A percentile compares a stretch with the other conserved stretches of the same genome.
Evolutionary conservation across 2,113 vertebrate species (phyloP).

Genomic region (Grus americana): DNA sequence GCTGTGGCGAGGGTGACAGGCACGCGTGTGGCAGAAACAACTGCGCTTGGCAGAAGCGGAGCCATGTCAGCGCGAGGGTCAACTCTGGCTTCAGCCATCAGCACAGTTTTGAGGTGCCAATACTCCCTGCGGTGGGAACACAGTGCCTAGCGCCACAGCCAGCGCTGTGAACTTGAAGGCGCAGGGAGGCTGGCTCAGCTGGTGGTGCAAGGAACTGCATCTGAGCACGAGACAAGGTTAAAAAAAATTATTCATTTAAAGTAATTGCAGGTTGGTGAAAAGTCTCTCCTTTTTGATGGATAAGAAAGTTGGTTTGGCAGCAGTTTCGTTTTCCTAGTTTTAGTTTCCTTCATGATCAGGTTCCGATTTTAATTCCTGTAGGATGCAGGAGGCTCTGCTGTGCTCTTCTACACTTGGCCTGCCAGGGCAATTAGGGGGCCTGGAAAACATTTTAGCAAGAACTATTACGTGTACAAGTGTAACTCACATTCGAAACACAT

Average conservation of each 20-base stretch:
- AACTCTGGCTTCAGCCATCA: neutral
- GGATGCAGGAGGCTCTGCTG: neutral
- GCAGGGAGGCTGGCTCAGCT: neutral
- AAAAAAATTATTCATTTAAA: neutral
- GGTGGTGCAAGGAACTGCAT: neutral
- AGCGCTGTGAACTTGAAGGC: rapidly evolving
- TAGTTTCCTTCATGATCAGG: neutral
- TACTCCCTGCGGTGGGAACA: neutral
- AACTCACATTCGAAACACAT: neutral
- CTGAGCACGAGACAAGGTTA: neutral
- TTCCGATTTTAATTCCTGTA: neutral
- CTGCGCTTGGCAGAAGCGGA: neutral
- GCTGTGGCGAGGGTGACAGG: rapidly evolving
- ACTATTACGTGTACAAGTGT: neutral
- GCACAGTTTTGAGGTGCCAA: neutral
- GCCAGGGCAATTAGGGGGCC: neutral
- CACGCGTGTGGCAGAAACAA: rapidly evolving
- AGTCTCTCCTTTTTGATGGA: neutral
- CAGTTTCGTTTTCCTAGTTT: neutral
- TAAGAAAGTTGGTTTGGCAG: neutral
- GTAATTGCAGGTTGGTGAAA: neutral
- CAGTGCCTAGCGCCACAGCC: neutral
- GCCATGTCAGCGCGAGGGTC: neutral
- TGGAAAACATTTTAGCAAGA: neutral
- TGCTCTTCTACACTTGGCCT: neutral